Conservation (phyloP, 2,888 invertebrate genomes). For the Aleiodes leptofemur region DNA sequence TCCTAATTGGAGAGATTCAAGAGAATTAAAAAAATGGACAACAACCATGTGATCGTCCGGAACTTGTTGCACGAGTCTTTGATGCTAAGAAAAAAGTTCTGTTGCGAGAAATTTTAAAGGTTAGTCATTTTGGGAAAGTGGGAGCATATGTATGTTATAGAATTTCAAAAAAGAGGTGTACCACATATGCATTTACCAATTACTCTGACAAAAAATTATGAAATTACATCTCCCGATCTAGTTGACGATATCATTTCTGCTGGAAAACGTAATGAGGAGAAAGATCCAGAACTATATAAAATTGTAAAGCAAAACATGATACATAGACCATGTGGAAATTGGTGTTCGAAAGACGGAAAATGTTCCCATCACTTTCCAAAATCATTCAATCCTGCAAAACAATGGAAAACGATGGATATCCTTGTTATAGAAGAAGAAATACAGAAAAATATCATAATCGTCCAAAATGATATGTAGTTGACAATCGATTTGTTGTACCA, state of each 20-base stretch:
- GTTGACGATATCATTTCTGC: too few relatives aligned
- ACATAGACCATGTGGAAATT: too few relatives aligned
- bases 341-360: too few relatives aligned
- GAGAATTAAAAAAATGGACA: slow-evolving; percentile 62
- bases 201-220: not conserved
- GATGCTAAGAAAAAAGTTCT: slow-evolving; percentile 32
- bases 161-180: slow-evolving; percentile 8
- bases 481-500: slow-evolving; percentile 38
- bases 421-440: slow-evolving; percentile 33
- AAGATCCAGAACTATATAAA: too few relatives aligned
- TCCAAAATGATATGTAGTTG: slow-evolving; percentile 45
- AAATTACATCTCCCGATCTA: not conserved
- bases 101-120: slow-evolving; percentile 44
- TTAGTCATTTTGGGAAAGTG: slow-evolving; percentile 47
- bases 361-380: too few relatives aligned
- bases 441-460: slow-evolving; percentile 50
- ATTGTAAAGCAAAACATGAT: too few relatives aligned
- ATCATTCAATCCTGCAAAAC: too few relatives aligned
- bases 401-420: too few relatives aligned
- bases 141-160: slow-evolving; percentile 14
- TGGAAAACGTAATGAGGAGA: too few relatives aligned
- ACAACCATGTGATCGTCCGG: slow-evolving; percentile 65
- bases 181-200: slow-evolving; percentile 3
- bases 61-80: slow-evolving; percentile 64
- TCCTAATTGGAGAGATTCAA: slow-evolving; percentile 72